Conservation (phyloP, 2,888 invertebrate species). For the Sepioteuthis lessoniana region DNA sequence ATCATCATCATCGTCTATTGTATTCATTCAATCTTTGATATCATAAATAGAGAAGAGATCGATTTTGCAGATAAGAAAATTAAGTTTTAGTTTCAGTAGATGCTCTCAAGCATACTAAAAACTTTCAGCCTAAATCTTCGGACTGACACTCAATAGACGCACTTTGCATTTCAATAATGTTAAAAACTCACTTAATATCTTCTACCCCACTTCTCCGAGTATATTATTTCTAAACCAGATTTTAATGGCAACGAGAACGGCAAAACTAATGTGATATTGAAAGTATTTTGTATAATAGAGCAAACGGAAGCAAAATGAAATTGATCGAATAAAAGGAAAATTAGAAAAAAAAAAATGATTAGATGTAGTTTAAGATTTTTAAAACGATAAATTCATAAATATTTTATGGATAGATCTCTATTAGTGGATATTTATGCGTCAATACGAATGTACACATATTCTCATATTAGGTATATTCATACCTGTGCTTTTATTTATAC, state of each 20-base stretch:
- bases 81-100: not conserved
- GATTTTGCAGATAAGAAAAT: not conserved
- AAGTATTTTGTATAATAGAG: not conserved
- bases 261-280: not conserved
- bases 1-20: not conserved
- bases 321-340: not conserved
- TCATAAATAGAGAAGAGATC: not conserved
- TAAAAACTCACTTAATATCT: not conserved
- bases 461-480: too few species aligned
- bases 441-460: not conserved
- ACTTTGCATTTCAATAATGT: not conserved
- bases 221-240: not conserved
- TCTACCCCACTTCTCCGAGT: not conserved
- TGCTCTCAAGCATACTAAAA: not conserved
- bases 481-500: too few species aligned
- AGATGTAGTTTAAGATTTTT: not conserved
- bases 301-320: not conserved
- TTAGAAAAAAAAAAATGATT: not conserved
- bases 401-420: not conserved
- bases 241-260: not conserved
- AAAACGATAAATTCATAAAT: not conserved
- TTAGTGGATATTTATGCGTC: not conserved
- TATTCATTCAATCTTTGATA: constrained; percentile 18
- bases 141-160: not conserved
- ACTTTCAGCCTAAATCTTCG: not conserved